Evolutionary conservation across 2,797 vertebrate genomes (phyloP).

Genomic region (Varecia variegata): DNA sequence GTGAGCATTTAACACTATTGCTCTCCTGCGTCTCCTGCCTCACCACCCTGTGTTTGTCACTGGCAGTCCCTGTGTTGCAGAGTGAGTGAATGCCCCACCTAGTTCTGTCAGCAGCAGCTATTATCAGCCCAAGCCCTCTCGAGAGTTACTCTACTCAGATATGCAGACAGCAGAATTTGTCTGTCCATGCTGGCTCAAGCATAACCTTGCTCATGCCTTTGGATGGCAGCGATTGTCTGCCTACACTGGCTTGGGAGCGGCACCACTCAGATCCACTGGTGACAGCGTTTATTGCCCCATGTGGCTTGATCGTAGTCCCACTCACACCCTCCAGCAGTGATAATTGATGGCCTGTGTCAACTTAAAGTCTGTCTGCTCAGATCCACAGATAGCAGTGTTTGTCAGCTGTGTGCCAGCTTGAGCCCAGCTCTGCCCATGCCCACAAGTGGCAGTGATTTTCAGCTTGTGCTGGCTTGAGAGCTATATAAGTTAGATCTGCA

Average conservation of each 20-base stretch:
- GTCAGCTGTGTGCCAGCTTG: not conserved
- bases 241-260: not conserved
- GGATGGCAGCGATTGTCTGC: not conserved
- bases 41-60: not conserved
- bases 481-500: not conserved
- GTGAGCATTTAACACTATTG: not conserved
- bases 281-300: not conserved
- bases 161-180: not conserved
- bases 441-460: not conserved
- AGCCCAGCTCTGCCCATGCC: not conserved
- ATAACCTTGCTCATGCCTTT: no score
- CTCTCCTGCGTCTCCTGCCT: not conserved
- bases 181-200: no score
- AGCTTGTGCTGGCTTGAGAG: not conserved
- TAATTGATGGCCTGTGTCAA: not conserved
- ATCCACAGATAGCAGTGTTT: not conserved
- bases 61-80: not conserved
- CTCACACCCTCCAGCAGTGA: not conserved
- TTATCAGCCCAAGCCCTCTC: not conserved
- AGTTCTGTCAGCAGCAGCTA: not conserved
- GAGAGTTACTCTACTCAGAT: not conserved
- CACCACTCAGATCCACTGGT: not conserved
- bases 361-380: not conserved
- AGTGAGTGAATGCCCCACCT: not conserved
- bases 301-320: not conserved